Conservation (phyloP, 2,888 invertebrate genomes). For the Amaurobius ferox region DNA sequence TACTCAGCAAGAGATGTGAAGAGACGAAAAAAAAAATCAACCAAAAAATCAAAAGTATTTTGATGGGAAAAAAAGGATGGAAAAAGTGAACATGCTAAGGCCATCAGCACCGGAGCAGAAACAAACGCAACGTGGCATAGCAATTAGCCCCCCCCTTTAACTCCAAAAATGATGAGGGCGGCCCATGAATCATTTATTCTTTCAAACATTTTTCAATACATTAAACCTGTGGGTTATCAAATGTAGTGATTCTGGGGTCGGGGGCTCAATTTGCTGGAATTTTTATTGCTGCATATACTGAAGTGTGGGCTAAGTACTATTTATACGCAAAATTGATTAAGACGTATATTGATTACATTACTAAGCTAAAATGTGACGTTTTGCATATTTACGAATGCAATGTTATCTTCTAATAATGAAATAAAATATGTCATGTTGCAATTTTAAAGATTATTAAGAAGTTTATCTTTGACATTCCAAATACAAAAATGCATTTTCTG, state of each 20-base stretch:
- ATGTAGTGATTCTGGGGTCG: not conserved
- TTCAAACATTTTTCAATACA: constrained; percentile 66
- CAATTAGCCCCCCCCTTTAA: constrained; percentile 62
- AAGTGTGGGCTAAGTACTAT: no score
- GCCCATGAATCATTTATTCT: constrained; percentile 66
- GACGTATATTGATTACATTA: no score
- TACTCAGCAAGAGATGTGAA: constrained; percentile 33
- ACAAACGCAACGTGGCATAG: constrained; percentile 67
- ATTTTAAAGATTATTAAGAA: no score
- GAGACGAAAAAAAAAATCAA: constrained; percentile 20
- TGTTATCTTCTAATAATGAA: no score
- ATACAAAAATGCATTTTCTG: no score
- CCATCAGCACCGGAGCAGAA: constrained; percentile 67
- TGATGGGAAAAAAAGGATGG: not conserved
- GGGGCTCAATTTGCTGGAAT: not conserved
- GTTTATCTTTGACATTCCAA: no score
- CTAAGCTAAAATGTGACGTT: no score
- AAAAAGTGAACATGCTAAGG: constrained; percentile 45
- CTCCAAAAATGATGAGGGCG: constrained; percentile 30
- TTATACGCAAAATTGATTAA: no score
- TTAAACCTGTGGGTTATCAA: constrained; percentile 30
- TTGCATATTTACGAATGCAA: no score
- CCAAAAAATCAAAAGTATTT: not conserved
- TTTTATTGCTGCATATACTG: no score
- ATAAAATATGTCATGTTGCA: no score